Conservation (phyloP, 1,140 invertebrate species). For the Cydia strobilella region DNA sequence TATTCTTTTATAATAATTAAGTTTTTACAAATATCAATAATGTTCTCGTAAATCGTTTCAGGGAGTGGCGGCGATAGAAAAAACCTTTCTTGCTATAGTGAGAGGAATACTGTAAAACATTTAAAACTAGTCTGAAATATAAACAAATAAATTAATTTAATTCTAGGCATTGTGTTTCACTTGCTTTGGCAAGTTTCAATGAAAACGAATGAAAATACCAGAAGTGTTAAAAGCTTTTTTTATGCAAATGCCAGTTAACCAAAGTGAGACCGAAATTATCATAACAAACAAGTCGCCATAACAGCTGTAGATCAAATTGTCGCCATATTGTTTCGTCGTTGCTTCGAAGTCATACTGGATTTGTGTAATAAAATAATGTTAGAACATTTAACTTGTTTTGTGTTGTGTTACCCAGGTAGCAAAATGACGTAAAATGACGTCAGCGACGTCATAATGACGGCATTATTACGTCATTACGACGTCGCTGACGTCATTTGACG, state of each 20-base stretch:
- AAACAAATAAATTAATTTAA: constrained; percentile 16
- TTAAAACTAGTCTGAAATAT: constrained; percentile 35
- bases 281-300: constrained; percentile 30
- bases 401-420: no score
- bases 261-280: constrained; percentile 27
- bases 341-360: background rate
- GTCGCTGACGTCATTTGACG: no score
- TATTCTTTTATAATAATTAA: constrained; percentile 25
- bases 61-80: constrained; percentile 61
- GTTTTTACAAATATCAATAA: constrained; percentile 24
- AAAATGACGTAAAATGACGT: no score
- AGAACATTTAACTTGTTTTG: background rate
- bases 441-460: no score
- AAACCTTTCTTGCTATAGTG: constrained; percentile 52
- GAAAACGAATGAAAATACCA: constrained; percentile 1
- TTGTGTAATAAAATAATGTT: constrained; percentile 3
- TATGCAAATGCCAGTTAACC: constrained; percentile 19
- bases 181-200: constrained; percentile 4
- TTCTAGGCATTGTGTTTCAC: background rate
- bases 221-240: constrained; percentile 2
- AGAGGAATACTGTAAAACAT: constrained; percentile 40
- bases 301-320: constrained; percentile 18
- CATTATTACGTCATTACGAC: no score
- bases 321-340: background rate
- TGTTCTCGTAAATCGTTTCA: constrained; percentile 42